These are phyloP conservation scores for Thalassoma bifasciatum DNA, from an alignment of 2,113 vertebrate species.

Conservation along the genomic window DNA sequence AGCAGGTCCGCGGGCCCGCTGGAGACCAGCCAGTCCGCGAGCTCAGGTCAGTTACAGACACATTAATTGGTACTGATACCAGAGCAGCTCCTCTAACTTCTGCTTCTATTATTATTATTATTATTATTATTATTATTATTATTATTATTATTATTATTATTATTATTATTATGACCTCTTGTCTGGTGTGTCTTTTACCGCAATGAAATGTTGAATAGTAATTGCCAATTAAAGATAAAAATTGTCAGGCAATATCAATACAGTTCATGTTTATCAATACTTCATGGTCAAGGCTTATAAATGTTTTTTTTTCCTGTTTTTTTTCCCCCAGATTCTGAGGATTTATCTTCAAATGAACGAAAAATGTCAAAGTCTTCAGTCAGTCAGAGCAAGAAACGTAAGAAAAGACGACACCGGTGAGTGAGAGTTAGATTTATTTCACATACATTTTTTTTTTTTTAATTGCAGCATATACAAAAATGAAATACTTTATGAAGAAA, in stretches of 20 bases:
- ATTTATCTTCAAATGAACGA: slow-evolving; percentile 94
- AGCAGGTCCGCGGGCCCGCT: slow-evolving; percentile 85
- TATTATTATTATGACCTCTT: background rate
- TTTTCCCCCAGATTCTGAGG: slow-evolving; percentile 94
- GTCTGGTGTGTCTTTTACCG: background rate
- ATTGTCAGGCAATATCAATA: background rate
- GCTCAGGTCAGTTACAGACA: slow-evolving; percentile 86
- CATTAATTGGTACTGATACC: background rate
- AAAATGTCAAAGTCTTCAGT: slow-evolving; percentile 93
- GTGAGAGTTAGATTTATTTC: slow-evolving; percentile 53
- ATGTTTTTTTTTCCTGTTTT: slow-evolving; percentile 6
- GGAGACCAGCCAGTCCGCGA: slow-evolving; percentile 92
- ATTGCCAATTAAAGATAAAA: background rate
- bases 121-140: slow-evolving; percentile 2
- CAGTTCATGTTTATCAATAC: background rate
- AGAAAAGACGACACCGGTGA: slow-evolving; percentile 97
- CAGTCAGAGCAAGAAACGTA: slow-evolving; percentile 96
- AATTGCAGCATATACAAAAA: too few relatives aligned
- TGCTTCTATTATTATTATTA: background rate
- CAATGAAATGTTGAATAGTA: background rate
- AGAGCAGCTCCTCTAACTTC: too few relatives aligned
- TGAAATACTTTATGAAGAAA: too few relatives aligned
- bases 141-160: background rate
- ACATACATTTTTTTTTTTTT: background rate
- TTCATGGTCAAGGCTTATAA: background rate